A percentile compares a stretch with the other conserved stretches of the same genome.
Conservation (phyloP, 2,888 invertebrate species). For the Orthosia incerta region DNA sequence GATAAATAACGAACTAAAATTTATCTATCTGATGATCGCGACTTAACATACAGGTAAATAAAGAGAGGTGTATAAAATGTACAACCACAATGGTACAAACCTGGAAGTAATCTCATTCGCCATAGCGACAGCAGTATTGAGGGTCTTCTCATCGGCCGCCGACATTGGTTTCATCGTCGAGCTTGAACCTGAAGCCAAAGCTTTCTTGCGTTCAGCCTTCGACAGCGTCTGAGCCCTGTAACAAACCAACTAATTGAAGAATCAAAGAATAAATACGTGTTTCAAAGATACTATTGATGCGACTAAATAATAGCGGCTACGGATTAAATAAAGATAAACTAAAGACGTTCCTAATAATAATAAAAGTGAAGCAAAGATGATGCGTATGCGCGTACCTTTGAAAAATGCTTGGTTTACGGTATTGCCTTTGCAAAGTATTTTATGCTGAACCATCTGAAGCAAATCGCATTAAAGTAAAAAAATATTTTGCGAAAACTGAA, state of each 20-base stretch:
- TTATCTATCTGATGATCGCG: not conserved
- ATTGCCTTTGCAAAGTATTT: too few relatives aligned
- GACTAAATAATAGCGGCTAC: not conserved
- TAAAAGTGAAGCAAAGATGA: too few relatives aligned
- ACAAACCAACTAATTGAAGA: constrained; percentile 5
- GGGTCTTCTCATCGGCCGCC: constrained; percentile 96
- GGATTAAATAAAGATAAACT: too few relatives aligned
- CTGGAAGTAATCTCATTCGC: constrained; percentile 97
- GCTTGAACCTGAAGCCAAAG: constrained; percentile 63
- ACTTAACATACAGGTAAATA: not conserved
- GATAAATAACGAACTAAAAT: not conserved
- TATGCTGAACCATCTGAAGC: too few relatives aligned
- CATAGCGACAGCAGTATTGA: constrained; percentile 98
- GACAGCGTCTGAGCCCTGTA: constrained; percentile 80
- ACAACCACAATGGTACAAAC: constrained; percentile 76
- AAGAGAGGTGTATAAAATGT: not conserved
- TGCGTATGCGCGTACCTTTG: too few relatives aligned
- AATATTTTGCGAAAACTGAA: too few relatives aligned
- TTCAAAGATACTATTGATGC: not conserved
- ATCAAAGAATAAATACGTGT: not conserved
- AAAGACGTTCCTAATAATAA: too few relatives aligned
- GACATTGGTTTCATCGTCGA: constrained; percentile 97
- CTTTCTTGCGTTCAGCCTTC: constrained; percentile 83
- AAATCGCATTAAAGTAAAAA: too few relatives aligned
- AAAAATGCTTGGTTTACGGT: too few relatives aligned